Evolutionary conservation across 2,888 invertebrate genomes (phyloP), one percentile per base, ranked within the genome.

Genomic region (Pachycephus smyrnensis): DNA sequence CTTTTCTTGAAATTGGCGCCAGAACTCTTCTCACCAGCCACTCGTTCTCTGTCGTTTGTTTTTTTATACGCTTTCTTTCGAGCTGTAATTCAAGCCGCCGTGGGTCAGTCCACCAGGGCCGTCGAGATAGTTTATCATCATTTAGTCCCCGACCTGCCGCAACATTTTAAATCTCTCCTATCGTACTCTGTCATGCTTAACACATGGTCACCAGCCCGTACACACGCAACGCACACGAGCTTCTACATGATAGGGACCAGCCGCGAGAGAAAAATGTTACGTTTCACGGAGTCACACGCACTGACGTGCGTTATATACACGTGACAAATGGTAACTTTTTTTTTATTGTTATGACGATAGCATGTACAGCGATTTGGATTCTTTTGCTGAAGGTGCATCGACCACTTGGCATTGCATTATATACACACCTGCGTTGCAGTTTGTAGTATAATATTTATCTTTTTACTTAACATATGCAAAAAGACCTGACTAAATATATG

Each of bases 131-230:
- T 91, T 91, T 90, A 91, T 91, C 90, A 91, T 91, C 90, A 87
- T 90, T 90, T 90, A 89, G 89, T 86, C 87, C 84, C 85, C 87
- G 89, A 90, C 90, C 91, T 90, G 87, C 90, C 88, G 87, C 88
- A 90, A 91, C 89, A 89, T 90, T 91, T 91, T 90, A 90, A 91
- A 91, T 89, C 89, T 90, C 88, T 88, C 86, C 88, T 88, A 89
- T 89, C 88, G 82, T 84, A 83, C 81, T 80, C 81, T 84, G 85
- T 79, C 79, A 79, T 82, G 69, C 73, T 75, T 75, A 77, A 69
- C 78, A 68, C 76, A 78, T 78, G 80, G 82, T 83, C 78, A 69
- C 78, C 74, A 77, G 73, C 80, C 78, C 79, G 77, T 78, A 36
- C 79, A 74, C 77, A 76, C 79, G 73, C 71, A 74, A 77, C 76